phyloP scores from a whole-genome alignment of 1,140 invertebrate species.

The Nixonia krombeini region DNA sequence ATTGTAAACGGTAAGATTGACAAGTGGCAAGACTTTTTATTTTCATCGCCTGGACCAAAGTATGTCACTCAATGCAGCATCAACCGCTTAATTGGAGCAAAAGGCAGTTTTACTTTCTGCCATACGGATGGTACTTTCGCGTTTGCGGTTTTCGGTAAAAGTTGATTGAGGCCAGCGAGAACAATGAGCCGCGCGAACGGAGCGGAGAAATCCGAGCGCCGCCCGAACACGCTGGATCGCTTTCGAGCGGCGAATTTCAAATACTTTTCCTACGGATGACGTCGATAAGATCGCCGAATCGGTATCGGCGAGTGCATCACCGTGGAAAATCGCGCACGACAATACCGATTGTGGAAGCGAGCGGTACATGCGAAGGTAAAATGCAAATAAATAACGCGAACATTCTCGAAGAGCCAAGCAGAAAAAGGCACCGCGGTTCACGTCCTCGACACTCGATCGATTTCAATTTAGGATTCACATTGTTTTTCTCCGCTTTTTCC shows the following conservation, averaged over 20 bases:
- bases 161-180: neutral
- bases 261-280: neutral
- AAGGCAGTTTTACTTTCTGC: no score
- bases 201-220: neutral
- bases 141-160: neutral
- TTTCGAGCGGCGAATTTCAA: neutral
- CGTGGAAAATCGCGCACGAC: neutral
- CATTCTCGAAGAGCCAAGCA: neutral
- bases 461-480: neutral
- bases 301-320: neutral
- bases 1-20: no score
- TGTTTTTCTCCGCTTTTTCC: neutral
- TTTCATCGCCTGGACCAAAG: no score
- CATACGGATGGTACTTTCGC: neutral
- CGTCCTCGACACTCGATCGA: neutral
- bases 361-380: neutral
- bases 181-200: neutral
- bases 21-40: no score
- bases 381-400: neutral
- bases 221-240: neutral
- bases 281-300: neutral
- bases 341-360: conserved; percentile 4
- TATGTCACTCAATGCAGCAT: no score
- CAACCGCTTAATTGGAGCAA: no score
- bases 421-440: neutral